Conservation (phyloP, 37 sponge, comb jelly and placozoan genomes). For the Cliona cf. orientalis region DNA sequence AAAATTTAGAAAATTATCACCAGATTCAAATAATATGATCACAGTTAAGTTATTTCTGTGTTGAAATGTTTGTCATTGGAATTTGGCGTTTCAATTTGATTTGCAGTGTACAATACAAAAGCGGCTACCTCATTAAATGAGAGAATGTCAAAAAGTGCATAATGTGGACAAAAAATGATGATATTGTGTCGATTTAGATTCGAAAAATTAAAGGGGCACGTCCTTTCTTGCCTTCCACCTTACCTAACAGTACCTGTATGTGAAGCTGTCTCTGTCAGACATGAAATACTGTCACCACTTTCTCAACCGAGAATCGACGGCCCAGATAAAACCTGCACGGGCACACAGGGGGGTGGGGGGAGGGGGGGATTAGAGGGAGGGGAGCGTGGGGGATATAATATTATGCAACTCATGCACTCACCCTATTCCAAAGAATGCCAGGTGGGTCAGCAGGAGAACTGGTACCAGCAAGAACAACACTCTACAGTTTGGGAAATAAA, state of each 20-base stretch:
- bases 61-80: too few relatives aligned
- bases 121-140: too few relatives aligned
- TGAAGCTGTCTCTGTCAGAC: constrained; percentile 1
- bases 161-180: too few relatives aligned
- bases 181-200: too few relatives aligned
- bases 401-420: constrained; percentile 7
- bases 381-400: background rate
- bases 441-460: constrained; percentile 56
- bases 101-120: too few relatives aligned
- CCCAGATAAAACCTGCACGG: constrained; percentile 17
- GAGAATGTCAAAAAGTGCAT: too few relatives aligned
- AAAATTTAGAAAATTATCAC: too few relatives aligned
- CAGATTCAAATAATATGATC: too few relatives aligned
- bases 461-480: constrained; percentile 33
- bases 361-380: background rate
- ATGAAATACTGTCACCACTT: constrained; percentile 16
- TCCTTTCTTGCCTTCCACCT: too few relatives aligned
- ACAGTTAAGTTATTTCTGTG: too few relatives aligned
- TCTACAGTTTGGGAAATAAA: background rate
- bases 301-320: background rate
- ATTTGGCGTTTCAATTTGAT: too few relatives aligned
- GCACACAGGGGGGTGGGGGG: background rate
- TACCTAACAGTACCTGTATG: background rate
- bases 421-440: constrained; percentile 73
- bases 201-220: too few relatives aligned